Base-by-base conservation (phyloP, 1,140 invertebrate genomes). In the Drosophila nasuta region DNA sequence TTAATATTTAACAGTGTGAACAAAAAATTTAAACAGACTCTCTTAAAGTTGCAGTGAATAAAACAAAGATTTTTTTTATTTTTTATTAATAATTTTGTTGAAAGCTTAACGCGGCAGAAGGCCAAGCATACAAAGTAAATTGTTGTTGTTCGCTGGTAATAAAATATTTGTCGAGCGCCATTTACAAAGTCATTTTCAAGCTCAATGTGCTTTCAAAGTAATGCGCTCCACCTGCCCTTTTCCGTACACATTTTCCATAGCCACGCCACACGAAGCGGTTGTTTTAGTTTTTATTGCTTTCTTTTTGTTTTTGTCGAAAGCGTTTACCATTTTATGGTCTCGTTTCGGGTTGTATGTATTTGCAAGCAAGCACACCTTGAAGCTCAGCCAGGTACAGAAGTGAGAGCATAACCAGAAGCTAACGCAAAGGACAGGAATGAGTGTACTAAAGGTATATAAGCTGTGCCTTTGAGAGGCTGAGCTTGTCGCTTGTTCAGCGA, bases 111-210 rank as follows among this genome's bases (percentile, higher is more conserved):
- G 64, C 11, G 13, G 57, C 62, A 30, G 51, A 45, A 52, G 35
- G 49, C 38, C 17, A 49, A 63, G 30, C 11, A 51, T 66, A 66
- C 73, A 82, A 83, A 88, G 67, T 78, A 82, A 87, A 88, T 87
- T 82, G 79, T 74, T 87, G 64, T 72, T 87, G 69, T 80, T 79
- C 66, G 66, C 66, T 62, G 65, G 83, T 83, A 88, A 87, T 87
- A 87, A 87, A 87, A 88, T 88, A 87, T 88, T 87, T 88, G 83
- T 83, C 77, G 83, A 85, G 85, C 85, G 75, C 81, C 85, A 89
- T 89, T 89, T 89, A 89, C 85, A 89, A 89, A 89, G 85, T 88
- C 86, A 89, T 89, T 89, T 89, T 88, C 85, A 81, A 89, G 85
- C 85, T 89, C 85, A 89, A 89, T 88, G 83, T 88, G 82, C 81